Evolutionary conservation across 2,797 vertebrate genomes (phyloP).

Genomic region (Clarias laeviceps): DNA sequence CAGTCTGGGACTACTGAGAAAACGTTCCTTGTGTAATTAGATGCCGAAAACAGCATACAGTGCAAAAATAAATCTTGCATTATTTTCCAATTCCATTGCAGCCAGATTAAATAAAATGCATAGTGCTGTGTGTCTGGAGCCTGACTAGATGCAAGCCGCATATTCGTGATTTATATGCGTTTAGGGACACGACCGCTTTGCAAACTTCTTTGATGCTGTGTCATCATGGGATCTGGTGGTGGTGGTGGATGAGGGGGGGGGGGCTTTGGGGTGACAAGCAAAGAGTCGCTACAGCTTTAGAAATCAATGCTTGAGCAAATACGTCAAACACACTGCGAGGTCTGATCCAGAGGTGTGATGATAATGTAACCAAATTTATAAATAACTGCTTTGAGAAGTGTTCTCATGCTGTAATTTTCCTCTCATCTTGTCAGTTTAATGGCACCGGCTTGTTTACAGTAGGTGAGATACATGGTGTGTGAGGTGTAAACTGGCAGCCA

Average conservation of each 20-base stretch:
- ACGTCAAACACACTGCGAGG: conserved; percentile 32
- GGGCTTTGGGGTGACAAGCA: neutral
- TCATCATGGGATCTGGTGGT: neutral
- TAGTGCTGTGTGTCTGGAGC: neutral
- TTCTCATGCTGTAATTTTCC: conserved; percentile 55
- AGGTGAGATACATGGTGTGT: conserved; percentile 71
- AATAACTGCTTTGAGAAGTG: conserved; percentile 46
- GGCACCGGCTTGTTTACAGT: conserved; percentile 58
- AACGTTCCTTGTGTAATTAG: conserved; percentile 50
- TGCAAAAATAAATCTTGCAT: conserved; percentile 46
- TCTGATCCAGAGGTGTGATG: conserved; percentile 42
- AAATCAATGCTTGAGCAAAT: conserved; percentile 47
- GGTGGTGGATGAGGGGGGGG: too few species aligned
- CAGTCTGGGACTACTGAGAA: conserved; percentile 37
- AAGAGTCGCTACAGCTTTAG: conserved; percentile 38
- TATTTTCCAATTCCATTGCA: conserved; percentile 45
- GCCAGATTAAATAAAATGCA: conserved; percentile 30
- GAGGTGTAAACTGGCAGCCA: conserved; percentile 73
- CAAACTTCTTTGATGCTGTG: conserved; percentile 46
- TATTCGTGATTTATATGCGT: neutral
- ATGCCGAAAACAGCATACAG: conserved; percentile 40
- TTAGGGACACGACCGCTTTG: conserved; percentile 38
- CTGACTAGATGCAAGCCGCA: neutral
- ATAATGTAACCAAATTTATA: conserved; percentile 49
- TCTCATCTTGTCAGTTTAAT: conserved; percentile 57